Conservation (phyloP, 2,797 vertebrate genomes). For the Gymnothorax javanicus region DNA sequence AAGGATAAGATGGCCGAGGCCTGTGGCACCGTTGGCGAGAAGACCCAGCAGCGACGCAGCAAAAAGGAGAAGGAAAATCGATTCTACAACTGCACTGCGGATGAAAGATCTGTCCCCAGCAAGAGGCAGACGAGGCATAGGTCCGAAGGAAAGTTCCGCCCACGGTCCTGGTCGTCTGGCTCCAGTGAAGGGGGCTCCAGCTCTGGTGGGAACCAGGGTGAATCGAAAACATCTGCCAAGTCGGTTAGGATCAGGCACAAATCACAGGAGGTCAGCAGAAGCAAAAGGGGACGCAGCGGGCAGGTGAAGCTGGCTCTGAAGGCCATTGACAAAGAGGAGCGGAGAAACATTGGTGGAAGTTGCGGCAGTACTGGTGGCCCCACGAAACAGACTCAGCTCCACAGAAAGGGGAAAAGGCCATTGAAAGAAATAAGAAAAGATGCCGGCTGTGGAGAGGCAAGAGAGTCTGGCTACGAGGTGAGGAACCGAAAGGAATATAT, state of each 20-base stretch:
- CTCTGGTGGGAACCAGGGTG: constrained; percentile 90
- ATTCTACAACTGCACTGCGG: constrained; percentile 69
- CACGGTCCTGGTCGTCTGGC: constrained; percentile 95
- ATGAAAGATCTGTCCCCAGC: constrained; percentile 76
- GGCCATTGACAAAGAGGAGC: constrained; percentile 79
- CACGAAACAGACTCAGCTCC: constrained; percentile 80
- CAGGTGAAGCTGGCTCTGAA: constrained; percentile 83
- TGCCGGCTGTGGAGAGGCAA: constrained; percentile 73
- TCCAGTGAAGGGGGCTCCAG: constrained; percentile 97
- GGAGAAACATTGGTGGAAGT: constrained; percentile 71
- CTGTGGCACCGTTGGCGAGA: constrained; percentile 68
- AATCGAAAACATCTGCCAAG: constrained; percentile 79
- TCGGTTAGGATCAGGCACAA: constrained; percentile 86
- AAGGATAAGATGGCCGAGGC: constrained; percentile 76
- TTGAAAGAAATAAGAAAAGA: constrained; percentile 87
- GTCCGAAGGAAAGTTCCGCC: constrained; percentile 85
- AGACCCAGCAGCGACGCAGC: constrained; percentile 76
- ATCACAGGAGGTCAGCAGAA: constrained; percentile 83
- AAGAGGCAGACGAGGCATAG: constrained; percentile 87
- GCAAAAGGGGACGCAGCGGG: constrained; percentile 82
- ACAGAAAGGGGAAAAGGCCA: constrained; percentile 87
- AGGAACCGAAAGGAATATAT: constrained; percentile 89
- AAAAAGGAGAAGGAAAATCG: constrained; percentile 89
- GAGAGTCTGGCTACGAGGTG: constrained; percentile 77
- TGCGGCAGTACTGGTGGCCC: constrained; percentile 73